phyloP scores from a whole-genome alignment of 2,797 vertebrate genomes.

The Silurus lanzhouensis region DNA sequence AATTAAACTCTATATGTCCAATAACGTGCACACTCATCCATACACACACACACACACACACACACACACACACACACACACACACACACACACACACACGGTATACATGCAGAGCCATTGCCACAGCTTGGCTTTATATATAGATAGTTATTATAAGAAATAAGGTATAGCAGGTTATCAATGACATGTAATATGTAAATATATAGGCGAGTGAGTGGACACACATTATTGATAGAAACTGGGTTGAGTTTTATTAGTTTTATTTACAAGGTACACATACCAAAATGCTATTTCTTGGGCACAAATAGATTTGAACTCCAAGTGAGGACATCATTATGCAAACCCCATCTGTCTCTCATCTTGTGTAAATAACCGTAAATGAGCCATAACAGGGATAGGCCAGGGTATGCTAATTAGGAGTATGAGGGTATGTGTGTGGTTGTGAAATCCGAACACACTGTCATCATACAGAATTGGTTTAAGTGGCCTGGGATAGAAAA shows the following conservation, averaged over 20 bases:
- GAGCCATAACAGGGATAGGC: slow-evolving; percentile 35
- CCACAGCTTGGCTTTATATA: slow-evolving; percentile 3
- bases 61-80: background rate
- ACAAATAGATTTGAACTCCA: slow-evolving; percentile 38
- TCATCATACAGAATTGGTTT: slow-evolving; percentile 69
- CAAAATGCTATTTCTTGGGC: background rate
- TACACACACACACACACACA: too few relatives aligned
- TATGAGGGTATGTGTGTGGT: slow-evolving; percentile 67
- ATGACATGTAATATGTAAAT: background rate
- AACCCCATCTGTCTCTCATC: slow-evolving; percentile 27
- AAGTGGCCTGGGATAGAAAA: slow-evolving; percentile 68
- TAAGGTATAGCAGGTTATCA: background rate
- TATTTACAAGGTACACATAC: slow-evolving; percentile 1
- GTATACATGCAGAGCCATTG: background rate
- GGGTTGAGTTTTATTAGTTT: too few relatives aligned
- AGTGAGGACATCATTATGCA: background rate
- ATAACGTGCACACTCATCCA: background rate
- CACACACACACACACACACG: too few relatives aligned
- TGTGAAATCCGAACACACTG: slow-evolving; percentile 77
- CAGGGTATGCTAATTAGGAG: slow-evolving; percentile 75
- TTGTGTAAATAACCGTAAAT: slow-evolving; percentile 43
- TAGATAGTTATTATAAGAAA: background rate
- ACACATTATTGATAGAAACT: background rate
- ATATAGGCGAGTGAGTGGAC: background rate
- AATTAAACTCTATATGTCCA: slow-evolving; percentile 58